phyloP scores from a whole-genome alignment of 2,888 invertebrate species.

The Siphonodentalium dalli region DNA sequence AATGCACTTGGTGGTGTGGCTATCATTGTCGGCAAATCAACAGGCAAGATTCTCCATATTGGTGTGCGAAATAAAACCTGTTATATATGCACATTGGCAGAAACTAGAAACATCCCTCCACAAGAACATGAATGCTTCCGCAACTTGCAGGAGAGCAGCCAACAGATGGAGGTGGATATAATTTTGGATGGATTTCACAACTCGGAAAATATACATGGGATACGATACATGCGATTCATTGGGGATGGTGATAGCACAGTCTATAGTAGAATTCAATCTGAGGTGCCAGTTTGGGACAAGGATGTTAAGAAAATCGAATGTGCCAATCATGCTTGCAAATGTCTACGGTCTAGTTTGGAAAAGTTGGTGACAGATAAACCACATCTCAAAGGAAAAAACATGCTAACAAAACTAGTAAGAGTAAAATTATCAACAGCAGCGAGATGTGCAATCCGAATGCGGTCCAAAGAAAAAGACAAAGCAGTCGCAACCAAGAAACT shows the following conservation, averaged over 20 bases:
- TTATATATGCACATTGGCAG: constrained; percentile 5
- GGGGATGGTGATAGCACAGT: constrained; percentile 22
- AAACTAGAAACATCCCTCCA: neutral
- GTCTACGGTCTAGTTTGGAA: constrained; percentile 13
- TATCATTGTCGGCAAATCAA: constrained; percentile 17
- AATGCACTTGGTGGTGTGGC: constrained; percentile 18
- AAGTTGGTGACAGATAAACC: constrained; percentile 17
- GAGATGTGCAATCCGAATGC: constrained; percentile 22
- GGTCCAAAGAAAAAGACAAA: constrained; percentile 19
- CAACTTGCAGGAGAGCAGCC: constrained; percentile 16
- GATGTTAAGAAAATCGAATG: constrained; percentile 20
- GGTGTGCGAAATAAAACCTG: constrained; percentile 20
- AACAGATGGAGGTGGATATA: constrained; percentile 10
- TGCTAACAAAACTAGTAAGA: constrained; percentile 12
- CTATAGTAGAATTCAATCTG: constrained; percentile 11
- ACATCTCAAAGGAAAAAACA: constrained; percentile 14
- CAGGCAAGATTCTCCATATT: constrained; percentile 18
- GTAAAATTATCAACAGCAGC: constrained; percentile 17
- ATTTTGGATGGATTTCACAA: constrained; percentile 2
- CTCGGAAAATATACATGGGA: neutral
- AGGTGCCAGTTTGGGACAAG: constrained; percentile 15
- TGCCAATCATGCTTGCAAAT: constrained; percentile 24
- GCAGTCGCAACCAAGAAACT: too few relatives aligned
- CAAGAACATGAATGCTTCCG: constrained; percentile 9
- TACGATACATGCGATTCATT: constrained; percentile 6